These are phyloP conservation scores for Desmophyllum pertusum DNA, from an alignment of 92 coral and sea anemone genomes.

Conservation along the genomic window DNA sequence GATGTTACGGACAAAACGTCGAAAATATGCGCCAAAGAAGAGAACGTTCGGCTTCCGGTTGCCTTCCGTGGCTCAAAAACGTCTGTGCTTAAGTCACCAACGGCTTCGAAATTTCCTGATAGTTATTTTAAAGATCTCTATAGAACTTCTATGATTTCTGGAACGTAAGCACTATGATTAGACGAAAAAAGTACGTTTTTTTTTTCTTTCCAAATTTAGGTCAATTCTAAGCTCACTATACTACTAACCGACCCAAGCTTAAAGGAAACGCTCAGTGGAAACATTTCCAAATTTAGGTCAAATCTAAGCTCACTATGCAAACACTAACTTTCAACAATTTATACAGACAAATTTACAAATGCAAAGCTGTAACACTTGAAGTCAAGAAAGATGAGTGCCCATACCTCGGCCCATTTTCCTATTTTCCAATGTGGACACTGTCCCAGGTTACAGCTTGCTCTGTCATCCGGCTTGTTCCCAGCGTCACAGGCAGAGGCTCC, in stretches of 20 bases:
- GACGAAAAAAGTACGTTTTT: too few relatives aligned
- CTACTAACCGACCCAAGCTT: too few relatives aligned
- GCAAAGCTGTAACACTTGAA: background rate
- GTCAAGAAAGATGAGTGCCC: background rate
- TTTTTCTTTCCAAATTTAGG: background rate
- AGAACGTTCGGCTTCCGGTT: too few relatives aligned
- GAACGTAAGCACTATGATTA: background rate
- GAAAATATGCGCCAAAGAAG: too few relatives aligned
- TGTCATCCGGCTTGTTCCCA: conserved; percentile 47
- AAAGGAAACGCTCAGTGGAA: too few relatives aligned
- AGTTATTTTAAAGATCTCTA: background rate
- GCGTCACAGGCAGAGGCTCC: conserved; percentile 49
- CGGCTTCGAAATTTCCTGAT: background rate
- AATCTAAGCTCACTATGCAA: background rate
- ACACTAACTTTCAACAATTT: background rate
- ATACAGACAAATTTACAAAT: background rate
- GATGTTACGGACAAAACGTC: too few relatives aligned
- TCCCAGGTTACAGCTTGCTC: conserved; percentile 61
- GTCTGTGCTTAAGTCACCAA: too few relatives aligned
- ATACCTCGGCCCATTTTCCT: conserved; percentile 89
- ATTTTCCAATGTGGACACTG: conserved; percentile 82
- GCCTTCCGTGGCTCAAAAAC: too few relatives aligned
- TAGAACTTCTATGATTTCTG: background rate
- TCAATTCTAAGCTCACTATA: background rate
- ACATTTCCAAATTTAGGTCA: background rate